These are phyloP conservation scores for Trypoxylus dichotomus DNA, from an alignment of 1,140 invertebrate genomes.

Conservation along the genomic window DNA sequence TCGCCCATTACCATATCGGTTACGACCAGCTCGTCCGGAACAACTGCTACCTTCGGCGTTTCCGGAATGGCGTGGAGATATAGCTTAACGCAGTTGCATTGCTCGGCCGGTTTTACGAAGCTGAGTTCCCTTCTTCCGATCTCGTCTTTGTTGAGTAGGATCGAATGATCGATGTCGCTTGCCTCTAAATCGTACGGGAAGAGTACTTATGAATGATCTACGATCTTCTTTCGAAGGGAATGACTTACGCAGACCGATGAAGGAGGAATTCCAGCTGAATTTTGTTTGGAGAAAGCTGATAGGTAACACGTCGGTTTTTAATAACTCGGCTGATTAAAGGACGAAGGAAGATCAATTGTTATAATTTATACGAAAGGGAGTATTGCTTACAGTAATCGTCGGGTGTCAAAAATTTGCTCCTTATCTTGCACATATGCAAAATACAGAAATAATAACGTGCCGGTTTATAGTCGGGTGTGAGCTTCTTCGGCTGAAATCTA, in stretches of 20 bases:
- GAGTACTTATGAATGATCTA: background rate
- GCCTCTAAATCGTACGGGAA: background rate
- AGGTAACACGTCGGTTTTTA: too few species aligned
- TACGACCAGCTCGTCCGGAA: constrained; percentile 37
- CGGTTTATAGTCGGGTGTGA: background rate
- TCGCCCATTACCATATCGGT: constrained; percentile 30
- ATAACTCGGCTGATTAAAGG: too few species aligned
- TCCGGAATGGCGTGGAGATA: constrained; percentile 29
- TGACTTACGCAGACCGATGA: background rate
- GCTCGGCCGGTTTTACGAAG: background rate
- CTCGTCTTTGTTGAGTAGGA: background rate
- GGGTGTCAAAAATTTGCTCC: background rate
- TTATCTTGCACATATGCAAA: background rate
- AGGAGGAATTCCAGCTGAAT: background rate
- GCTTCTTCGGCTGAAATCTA: background rate
- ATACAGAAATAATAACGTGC: background rate
- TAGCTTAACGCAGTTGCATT: background rate
- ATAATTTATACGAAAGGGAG: background rate
- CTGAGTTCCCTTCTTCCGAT: background rate
- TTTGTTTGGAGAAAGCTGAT: background rate
- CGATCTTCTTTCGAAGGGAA: background rate
- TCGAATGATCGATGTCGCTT: background rate
- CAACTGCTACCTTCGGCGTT: constrained; percentile 35
- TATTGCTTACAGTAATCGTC: background rate
- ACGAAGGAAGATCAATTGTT: too few species aligned